Conservation (phyloP, 2,888 invertebrate genomes). For the Lysandra bellargus region DNA sequence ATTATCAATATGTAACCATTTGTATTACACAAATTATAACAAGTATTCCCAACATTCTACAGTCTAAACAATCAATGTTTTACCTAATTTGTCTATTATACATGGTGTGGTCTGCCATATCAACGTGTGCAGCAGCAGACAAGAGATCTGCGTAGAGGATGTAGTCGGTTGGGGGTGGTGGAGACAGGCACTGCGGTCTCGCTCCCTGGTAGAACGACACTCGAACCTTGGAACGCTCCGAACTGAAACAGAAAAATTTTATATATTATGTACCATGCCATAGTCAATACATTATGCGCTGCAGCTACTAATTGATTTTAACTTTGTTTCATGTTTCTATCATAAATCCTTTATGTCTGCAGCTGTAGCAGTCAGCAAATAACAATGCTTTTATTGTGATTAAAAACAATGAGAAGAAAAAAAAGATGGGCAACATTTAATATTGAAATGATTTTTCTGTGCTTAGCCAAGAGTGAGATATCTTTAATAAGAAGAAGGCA, state of each 20-base stretch:
- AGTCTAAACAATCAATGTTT: constrained; percentile 27
- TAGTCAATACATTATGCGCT: neutral
- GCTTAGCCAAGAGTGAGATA: neutral
- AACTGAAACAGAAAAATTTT: constrained; percentile 75
- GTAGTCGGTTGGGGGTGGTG: constrained; percentile 78
- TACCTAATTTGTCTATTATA: constrained; percentile 87
- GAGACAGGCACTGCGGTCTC: constrained; percentile 85
- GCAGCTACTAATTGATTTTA: neutral
- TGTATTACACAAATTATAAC: neutral
- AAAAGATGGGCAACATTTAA: neutral
- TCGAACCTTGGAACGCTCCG: constrained; percentile 89
- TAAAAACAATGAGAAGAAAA: neutral
- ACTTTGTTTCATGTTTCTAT: neutral
- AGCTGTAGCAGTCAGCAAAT: neutral
- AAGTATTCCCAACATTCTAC: neutral
- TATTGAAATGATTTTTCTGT: neutral
- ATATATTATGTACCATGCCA: neutral
- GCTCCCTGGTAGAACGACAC: constrained; percentile 92
- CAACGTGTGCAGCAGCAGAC: constrained; percentile 68
- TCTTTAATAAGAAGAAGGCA: neutral
- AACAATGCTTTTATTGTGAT: neutral
- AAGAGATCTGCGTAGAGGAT: constrained; percentile 68
- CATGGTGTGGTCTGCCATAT: constrained; percentile 71
- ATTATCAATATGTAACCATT: no score
- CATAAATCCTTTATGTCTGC: neutral